These are phyloP conservation scores for Arnoldichthys spilopterus DNA, from an alignment of 2,797 vertebrate genomes.

Conservation along the genomic window DNA sequence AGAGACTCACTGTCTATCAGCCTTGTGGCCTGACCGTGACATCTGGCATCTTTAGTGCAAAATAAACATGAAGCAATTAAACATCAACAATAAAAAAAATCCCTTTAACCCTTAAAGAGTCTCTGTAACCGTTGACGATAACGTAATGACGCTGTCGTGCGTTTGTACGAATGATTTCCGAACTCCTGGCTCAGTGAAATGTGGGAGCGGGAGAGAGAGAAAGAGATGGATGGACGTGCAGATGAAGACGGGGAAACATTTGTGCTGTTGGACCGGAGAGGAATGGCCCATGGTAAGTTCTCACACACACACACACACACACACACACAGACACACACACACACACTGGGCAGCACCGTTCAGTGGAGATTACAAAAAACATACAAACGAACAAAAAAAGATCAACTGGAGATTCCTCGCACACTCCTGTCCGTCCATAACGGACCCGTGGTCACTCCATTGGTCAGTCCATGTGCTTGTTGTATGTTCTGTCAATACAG, in stretches of 20 bases:
- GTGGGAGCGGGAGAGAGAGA: no score
- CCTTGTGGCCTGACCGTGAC: neutral
- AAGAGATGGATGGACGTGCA: neutral
- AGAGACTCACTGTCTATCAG: neutral
- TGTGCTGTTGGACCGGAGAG: slow-evolving; percentile 48
- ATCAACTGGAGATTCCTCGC: neutral
- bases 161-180: no score
- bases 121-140: neutral
- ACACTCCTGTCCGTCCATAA: neutral
- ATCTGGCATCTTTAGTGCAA: slow-evolving; percentile 44
- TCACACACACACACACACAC: neutral
- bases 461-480: slow-evolving; percentile 39
- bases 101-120: neutral
- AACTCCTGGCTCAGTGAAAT: no score
- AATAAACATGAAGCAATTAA: slow-evolving; percentile 21
- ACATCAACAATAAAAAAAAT: neutral
- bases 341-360: slow-evolving; percentile 1
- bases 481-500: neutral
- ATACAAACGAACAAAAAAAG: neutral
- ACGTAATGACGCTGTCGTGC: no score
- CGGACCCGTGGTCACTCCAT: slow-evolving; percentile 17
- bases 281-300: neutral
- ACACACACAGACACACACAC: slow-evolving; percentile 30
- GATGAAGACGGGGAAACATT: neutral
- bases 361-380: neutral